These are phyloP conservation scores for Linepithema humile DNA, from an alignment of 1,140 invertebrate species.

Conservation along the genomic window DNA sequence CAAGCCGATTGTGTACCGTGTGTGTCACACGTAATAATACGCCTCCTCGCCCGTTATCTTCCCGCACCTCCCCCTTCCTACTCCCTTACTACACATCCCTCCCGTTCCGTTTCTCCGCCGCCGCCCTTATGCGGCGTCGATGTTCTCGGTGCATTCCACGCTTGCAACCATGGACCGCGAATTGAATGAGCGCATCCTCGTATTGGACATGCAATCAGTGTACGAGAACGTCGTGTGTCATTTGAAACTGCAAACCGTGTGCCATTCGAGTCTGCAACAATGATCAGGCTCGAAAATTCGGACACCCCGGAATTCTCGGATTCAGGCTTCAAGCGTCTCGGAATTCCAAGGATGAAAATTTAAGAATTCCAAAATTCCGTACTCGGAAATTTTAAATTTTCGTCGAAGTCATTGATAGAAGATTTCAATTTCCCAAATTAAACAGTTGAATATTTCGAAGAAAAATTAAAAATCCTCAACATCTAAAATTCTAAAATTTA, in stretches of 20 bases:
- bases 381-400: not conserved
- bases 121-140: slow-evolving; percentile 23
- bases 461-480: too few relatives aligned
- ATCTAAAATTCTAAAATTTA: too few relatives aligned
- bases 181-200: slow-evolving; percentile 69
- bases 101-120: not conserved
- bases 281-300: not conserved
- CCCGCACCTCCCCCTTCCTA: slow-evolving; percentile 12
- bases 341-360: not conserved
- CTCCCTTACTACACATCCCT: not conserved
- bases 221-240: slow-evolving; percentile 60
- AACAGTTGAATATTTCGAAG: too few relatives aligned
- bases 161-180: slow-evolving; percentile 47
- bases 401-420: too few relatives aligned
- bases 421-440: too few relatives aligned
- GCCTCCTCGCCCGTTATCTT: slow-evolving; percentile 61
- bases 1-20: slow-evolving; percentile 51
- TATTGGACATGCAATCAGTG: slow-evolving; percentile 69
- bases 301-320: not conserved
- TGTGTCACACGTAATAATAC: slow-evolving; percentile 68
- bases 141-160: slow-evolving; percentile 38
- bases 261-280: slow-evolving; percentile 11
- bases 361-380: not conserved
- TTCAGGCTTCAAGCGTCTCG: not conserved
- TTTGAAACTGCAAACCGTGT: slow-evolving; percentile 8